Conservation (phyloP, 2,888 invertebrate genomes). For the Hecatera dysodea region DNA sequence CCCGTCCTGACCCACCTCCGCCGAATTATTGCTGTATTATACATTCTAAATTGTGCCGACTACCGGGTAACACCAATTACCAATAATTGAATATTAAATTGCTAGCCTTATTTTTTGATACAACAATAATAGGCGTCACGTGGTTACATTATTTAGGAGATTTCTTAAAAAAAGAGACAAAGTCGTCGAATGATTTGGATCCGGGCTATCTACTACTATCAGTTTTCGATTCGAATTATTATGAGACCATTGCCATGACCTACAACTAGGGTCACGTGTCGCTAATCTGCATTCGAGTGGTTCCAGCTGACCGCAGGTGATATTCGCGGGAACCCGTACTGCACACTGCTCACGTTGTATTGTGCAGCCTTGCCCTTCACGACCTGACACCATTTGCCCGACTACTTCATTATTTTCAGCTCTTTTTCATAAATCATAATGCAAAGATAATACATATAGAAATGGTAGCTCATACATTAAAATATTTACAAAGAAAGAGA, state of each 20-base stretch:
- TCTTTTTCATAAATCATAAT: background rate
- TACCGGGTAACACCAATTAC: constrained; percentile 64
- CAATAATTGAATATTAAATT: constrained; percentile 59
- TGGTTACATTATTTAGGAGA: constrained; percentile 2
- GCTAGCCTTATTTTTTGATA: constrained; percentile 46
- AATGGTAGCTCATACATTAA: background rate
- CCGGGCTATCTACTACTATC: background rate
- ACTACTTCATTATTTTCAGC: too few relatives aligned
- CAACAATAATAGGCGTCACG: constrained; percentile 33
- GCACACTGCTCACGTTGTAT: too few relatives aligned
- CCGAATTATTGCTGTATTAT: constrained; percentile 58
- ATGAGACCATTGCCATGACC: too few relatives aligned
- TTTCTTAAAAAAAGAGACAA: constrained; percentile 8
- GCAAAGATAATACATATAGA: background rate
- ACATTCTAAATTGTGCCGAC: constrained; percentile 55
- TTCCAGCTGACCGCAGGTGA: too few relatives aligned
- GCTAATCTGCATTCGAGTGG: too few relatives aligned
- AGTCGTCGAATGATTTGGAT: constrained; percentile 4
- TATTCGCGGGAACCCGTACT: too few relatives aligned
- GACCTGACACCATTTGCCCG: background rate
- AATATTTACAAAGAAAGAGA: background rate
- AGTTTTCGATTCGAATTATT: background rate
- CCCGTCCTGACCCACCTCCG: constrained; percentile 37
- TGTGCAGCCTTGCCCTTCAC: constrained; percentile 1
- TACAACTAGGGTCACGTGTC: too few relatives aligned